Percentiles rank a stretch among this genome's conserved stretches.
phyloP scores from a whole-genome alignment of 2,113 vertebrate species.

The Bucco capensis region DNA sequence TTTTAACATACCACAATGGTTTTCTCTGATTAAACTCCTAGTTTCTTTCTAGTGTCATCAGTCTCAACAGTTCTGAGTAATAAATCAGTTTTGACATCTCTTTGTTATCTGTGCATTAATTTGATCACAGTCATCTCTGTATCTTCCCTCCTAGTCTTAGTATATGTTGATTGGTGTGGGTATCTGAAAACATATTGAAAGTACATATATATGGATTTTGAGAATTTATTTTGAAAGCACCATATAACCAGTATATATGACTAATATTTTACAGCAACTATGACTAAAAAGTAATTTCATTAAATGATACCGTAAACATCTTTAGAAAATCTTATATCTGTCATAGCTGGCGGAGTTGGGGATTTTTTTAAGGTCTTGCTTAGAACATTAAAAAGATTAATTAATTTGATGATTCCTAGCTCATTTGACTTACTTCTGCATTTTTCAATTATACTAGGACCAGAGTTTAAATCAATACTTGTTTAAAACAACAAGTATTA shows the following conservation, averaged over 20 bases:
- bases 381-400: not conserved
- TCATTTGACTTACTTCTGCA: not conserved
- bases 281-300: not conserved
- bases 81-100: not conserved
- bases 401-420: not conserved
- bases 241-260: not conserved
- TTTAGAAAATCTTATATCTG: not conserved
- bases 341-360: not conserved
- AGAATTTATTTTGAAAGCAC: not conserved
- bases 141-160: not conserved
- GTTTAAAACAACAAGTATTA: too few species aligned
- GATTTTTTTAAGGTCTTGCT: not conserved
- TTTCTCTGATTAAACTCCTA: not conserved
- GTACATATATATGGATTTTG: not conserved
- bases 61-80: not conserved
- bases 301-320: not conserved
- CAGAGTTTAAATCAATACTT: not conserved
- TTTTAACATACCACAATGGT: not conserved
- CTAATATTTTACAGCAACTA: not conserved
- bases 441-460: not conserved
- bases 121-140: not conserved
- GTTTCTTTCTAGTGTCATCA: not conserved
- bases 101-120: not conserved
- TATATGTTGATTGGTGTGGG: not conserved
- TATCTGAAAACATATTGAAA: not conserved